phyloP scores from a whole-genome alignment of 2,888 invertebrate species.

The Atrina japonica region DNA sequence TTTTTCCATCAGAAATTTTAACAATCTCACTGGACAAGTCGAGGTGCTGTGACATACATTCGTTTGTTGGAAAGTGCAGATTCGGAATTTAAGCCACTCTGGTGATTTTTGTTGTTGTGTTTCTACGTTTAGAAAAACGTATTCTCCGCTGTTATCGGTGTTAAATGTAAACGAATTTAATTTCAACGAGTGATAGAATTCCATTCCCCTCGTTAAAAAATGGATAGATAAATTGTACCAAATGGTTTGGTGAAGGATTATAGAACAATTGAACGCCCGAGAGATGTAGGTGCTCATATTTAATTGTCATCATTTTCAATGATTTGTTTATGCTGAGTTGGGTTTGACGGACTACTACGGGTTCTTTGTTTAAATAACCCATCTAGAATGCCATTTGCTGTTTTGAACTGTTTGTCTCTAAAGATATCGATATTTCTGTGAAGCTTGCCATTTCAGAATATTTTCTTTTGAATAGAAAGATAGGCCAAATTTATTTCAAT shows the following conservation, averaged over 20 bases:
- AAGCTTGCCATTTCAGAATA: no score
- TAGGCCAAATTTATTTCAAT: no score
- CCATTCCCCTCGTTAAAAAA: conserved; percentile 22
- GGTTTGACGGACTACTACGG: not conserved
- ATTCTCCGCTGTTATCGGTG: not conserved
- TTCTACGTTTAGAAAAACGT: not conserved
- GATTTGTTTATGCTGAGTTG: conserved; percentile 19
- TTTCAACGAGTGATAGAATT: conserved; percentile 6
- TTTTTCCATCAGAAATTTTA: no score
- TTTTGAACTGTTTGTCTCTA: conserved; percentile 13
- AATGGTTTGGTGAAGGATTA: conserved; percentile 6
- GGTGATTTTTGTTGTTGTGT: not conserved
- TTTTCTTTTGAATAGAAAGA: no score
- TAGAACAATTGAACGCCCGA: not conserved
- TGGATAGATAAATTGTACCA: conserved; percentile 26
- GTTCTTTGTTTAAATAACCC: conserved; percentile 23
- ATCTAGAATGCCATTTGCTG: conserved; percentile 20
- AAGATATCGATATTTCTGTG: conserved; percentile 25
- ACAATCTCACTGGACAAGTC: no score
- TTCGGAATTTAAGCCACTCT: not conserved
- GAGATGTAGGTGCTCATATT: not conserved
- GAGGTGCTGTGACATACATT: no score
- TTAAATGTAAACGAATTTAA: not conserved
- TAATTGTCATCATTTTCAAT: conserved; percentile 14
- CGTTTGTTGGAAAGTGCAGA: no score